Percentiles rank a stretch among this genome's conserved stretches.
Conservation (phyloP, 2,888 invertebrate species). For the Gandaritis pyraliata region DNA sequence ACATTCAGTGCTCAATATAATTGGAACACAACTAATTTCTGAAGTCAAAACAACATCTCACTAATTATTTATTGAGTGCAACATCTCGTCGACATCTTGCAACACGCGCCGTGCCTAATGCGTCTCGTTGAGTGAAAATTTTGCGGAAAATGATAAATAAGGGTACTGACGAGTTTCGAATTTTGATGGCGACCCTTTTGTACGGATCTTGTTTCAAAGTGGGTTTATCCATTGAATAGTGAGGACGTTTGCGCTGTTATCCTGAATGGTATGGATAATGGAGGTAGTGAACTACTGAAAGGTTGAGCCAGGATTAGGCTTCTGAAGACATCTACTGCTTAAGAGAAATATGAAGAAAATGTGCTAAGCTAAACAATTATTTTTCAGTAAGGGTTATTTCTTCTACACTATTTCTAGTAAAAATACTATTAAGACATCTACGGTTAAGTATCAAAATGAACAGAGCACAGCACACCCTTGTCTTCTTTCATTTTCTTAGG, state of each 20-base stretch:
- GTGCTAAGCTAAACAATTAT: too few species aligned
- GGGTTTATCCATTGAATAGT: slow-evolving; percentile 67
- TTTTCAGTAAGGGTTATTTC: too few species aligned
- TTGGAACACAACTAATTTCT: too few species aligned
- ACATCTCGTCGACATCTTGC: slow-evolving; percentile 14
- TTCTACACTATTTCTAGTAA: too few species aligned
- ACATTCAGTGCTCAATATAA: too few species aligned
- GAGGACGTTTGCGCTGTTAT: slow-evolving; percentile 59
- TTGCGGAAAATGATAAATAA: slow-evolving; percentile 79
- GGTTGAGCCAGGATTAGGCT: neutral
- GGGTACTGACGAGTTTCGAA: slow-evolving; percentile 69
- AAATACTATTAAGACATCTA: too few species aligned
- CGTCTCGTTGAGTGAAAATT: slow-evolving; percentile 75
- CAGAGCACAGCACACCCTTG: too few species aligned
- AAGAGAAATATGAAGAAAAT: neutral
- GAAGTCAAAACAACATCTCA: too few species aligned
- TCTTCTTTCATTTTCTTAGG: too few species aligned
- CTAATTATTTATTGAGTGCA: neutral
- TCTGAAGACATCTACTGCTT: neutral
- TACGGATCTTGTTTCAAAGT: slow-evolving; percentile 80
- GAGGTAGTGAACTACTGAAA: slow-evolving; percentile 26
- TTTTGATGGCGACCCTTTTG: slow-evolving; percentile 79
- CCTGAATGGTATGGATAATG: slow-evolving; percentile 53
- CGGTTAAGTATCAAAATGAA: too few species aligned
- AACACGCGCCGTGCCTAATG: slow-evolving; percentile 53